These are phyloP conservation scores for Dipodomys merriami DNA, from an alignment of 2,113 vertebrate genomes.

Conservation along the genomic window DNA sequence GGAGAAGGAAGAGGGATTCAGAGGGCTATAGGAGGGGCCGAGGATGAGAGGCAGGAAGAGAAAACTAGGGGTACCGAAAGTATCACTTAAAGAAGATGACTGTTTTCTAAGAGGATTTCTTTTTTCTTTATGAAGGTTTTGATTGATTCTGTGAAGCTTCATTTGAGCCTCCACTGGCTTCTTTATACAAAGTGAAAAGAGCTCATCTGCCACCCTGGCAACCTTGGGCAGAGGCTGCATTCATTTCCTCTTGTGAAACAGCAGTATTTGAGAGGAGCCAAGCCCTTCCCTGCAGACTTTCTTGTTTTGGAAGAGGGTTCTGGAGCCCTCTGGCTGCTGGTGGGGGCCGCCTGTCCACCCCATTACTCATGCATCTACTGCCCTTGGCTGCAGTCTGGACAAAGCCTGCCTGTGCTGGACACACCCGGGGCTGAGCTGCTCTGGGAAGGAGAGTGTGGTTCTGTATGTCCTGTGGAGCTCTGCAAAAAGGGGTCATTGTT, in stretches of 20 bases:
- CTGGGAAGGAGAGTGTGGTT: slow-evolving; percentile 61
- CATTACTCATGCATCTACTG: slow-evolving; percentile 47
- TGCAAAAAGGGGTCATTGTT: slow-evolving; percentile 75
- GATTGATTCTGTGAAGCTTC: slow-evolving; percentile 6
- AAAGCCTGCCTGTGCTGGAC: slow-evolving; percentile 73
- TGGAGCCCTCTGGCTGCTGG: slow-evolving; percentile 42
- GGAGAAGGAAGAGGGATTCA: too few relatives aligned
- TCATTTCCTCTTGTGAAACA: slow-evolving; percentile 63
- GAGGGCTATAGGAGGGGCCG: too few relatives aligned
- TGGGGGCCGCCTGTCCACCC: slow-evolving; percentile 63
- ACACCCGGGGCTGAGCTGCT: slow-evolving; percentile 58
- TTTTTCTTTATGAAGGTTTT: not conserved
- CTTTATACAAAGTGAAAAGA: not conserved
- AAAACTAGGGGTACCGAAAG: not conserved
- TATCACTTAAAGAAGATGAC: not conserved
- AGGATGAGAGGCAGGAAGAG: too few relatives aligned
- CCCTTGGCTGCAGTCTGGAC: slow-evolving; percentile 61
- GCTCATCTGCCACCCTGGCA: not conserved
- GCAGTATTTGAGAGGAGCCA: not conserved
- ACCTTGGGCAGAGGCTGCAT: slow-evolving; percentile 57
- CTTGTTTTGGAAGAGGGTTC: slow-evolving; percentile 68
- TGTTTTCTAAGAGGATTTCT: not conserved
- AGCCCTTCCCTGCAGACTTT: not conserved
- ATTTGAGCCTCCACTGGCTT: not conserved
- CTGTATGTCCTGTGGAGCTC: slow-evolving; percentile 63